A percentile compares a stretch with the other conserved stretches of the same genome.
These are phyloP conservation scores for Drosophila pseudotakahashii DNA, from an alignment of 2,888 invertebrate genomes.

Conservation along the genomic window DNA sequence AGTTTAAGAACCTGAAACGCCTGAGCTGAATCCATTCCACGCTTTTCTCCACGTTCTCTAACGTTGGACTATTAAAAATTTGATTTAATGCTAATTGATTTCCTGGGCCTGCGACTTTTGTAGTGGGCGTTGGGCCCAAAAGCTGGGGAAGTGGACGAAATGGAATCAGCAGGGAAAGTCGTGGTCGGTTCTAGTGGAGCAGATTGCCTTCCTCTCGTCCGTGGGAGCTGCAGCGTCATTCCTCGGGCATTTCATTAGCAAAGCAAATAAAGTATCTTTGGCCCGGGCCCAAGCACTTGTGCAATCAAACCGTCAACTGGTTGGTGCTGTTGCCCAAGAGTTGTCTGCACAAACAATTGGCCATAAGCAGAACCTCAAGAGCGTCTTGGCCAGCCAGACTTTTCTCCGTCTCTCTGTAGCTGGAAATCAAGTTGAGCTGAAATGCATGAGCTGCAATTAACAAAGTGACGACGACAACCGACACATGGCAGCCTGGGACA, in stretches of 20 bases:
- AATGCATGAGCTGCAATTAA: conserved; percentile 46
- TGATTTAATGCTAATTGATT: conserved; percentile 79
- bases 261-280: conserved; percentile 47
- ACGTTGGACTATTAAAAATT: conserved; percentile 48
- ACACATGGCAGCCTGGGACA: conserved; percentile 15
- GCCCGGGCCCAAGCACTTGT: conserved; percentile 45
- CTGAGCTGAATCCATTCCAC: not conserved
- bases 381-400: conserved; percentile 19
- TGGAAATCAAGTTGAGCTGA: not conserved
- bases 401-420: not conserved
- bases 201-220: conserved; percentile 7
- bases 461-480: conserved; percentile 39
- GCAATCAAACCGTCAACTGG: conserved; percentile 43
- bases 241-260: conserved; percentile 49
- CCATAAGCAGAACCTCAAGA: conserved; percentile 30
- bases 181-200: conserved; percentile 22
- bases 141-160: conserved; percentile 1
- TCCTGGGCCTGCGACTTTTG: conserved; percentile 34
- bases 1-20: conserved; percentile 7
- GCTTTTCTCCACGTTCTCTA: conserved; percentile 11
- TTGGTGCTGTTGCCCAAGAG: conserved; percentile 10
- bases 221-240: conserved; percentile 19
- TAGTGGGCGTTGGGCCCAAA: conserved; percentile 52
- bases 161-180: conserved; percentile 53
- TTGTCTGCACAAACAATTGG: conserved; percentile 29